Percentiles rank a stretch among this genome's conserved stretches.
phyloP scores from a whole-genome alignment of 2,797 vertebrate species.

The Glyptemys insculpta region DNA sequence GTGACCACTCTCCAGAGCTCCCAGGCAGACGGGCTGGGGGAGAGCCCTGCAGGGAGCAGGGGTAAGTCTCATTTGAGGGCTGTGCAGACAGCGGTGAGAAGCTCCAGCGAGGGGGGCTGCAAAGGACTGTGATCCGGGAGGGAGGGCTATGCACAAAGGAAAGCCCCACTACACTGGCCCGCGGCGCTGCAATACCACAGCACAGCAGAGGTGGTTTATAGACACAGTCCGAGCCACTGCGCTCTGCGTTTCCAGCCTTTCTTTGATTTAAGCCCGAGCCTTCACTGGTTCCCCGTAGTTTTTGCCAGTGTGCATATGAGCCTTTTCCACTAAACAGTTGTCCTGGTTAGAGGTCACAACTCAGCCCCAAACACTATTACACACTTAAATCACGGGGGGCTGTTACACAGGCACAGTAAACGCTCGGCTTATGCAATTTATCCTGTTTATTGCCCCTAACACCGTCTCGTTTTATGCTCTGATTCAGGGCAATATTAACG shows the following conservation, averaged over 20 bases:
- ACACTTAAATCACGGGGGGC: not conserved
- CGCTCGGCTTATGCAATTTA: not conserved
- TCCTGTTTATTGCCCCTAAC: slow-evolving; percentile 7
- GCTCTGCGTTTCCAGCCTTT: not conserved
- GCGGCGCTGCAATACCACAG: not conserved
- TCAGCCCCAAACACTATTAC: not conserved
- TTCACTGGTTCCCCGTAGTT: not conserved
- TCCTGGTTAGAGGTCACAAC: not conserved
- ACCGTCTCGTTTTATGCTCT: not conserved
- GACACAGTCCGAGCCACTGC: not conserved
- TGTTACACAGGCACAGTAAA: not conserved
- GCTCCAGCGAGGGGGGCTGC: not conserved
- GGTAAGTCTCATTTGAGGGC: too few species aligned
- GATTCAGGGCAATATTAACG: not conserved
- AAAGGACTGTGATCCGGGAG: not conserved
- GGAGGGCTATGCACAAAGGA: not conserved
- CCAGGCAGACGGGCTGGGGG: too few species aligned
- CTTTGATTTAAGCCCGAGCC: not conserved
- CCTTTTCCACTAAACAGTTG: not conserved
- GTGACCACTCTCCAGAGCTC: too few species aligned
- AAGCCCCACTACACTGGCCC: too few species aligned
- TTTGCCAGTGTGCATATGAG: not conserved
- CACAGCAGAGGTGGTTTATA: not conserved
- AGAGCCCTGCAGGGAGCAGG: too few species aligned
- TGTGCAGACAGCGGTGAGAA: not conserved